Evolutionary conservation across 2,797 vertebrate genomes (phyloP).

Genomic region (Parambassis ranga): DNA sequence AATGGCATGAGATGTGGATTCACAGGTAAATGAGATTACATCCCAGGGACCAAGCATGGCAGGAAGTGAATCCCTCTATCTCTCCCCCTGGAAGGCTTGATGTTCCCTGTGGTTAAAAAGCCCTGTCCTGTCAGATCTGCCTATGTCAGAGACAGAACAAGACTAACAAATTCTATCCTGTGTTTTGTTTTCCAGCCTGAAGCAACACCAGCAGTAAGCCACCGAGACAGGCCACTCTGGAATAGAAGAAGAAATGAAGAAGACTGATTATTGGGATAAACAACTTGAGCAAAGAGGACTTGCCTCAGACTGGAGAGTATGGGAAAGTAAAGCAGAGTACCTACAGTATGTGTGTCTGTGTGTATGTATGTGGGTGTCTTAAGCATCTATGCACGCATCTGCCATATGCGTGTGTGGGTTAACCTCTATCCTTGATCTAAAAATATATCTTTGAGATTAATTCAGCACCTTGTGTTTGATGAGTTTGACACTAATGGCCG

Average conservation of each 20-base stretch:
- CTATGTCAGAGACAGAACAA: constrained; percentile 38
- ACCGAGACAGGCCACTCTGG: constrained; percentile 34
- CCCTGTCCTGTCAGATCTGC: constrained; percentile 43
- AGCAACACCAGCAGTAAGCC: constrained; percentile 79
- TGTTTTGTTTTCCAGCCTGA: constrained; percentile 77
- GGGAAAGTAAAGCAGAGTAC: constrained; percentile 43
- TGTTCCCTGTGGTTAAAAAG: constrained; percentile 49
- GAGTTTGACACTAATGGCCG: constrained; percentile 34
- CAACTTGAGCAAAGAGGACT: constrained; percentile 48
- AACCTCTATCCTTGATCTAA: constrained; percentile 51
- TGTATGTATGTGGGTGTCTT: constrained; percentile 8
- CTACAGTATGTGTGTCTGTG: constrained; percentile 9
- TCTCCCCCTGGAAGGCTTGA: constrained; percentile 19
- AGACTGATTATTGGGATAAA: constrained; percentile 52
- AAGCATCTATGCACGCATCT: constrained; percentile 11
- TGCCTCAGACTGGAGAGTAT: constrained; percentile 24
- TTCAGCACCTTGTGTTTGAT: constrained; percentile 62
- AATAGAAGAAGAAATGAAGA: constrained; percentile 34
- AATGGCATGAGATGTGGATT: constrained; percentile 19
- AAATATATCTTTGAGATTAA: constrained; percentile 55
- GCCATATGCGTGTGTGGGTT: constrained; percentile 32
- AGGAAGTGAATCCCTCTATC: constrained; percentile 25
- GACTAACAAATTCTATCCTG: constrained; percentile 61
- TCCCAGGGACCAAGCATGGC: constrained; percentile 10
- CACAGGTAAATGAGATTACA: constrained; percentile 52